Percentiles rank a stretch among this genome's conserved stretches.
Evolutionary conservation across 2,888 invertebrate species (phyloP).

Genomic region (Hydriomena furcata): DNA sequence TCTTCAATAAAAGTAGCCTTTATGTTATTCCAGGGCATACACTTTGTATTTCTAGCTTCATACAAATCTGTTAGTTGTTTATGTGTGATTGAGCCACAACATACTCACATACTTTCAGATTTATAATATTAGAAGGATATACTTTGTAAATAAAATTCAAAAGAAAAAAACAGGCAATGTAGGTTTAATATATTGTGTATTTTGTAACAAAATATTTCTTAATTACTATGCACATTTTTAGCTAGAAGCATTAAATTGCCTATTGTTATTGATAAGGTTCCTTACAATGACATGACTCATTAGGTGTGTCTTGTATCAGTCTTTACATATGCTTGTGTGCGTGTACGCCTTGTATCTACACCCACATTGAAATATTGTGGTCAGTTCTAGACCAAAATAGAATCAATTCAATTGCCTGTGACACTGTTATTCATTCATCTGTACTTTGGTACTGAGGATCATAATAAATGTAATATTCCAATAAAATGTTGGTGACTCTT

Average conservation of each 20-base stretch:
- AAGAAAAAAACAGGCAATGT: neutral
- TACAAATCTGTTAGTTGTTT: too few species aligned
- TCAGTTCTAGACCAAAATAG: constrained; percentile 35
- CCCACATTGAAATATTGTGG: constrained; percentile 38
- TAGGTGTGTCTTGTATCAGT: constrained; percentile 64
- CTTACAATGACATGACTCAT: constrained; percentile 68
- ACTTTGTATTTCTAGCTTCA: too few species aligned
- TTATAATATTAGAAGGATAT: too few species aligned
- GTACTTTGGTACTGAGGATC: constrained; percentile 4
- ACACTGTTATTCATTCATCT: constrained; percentile 21
- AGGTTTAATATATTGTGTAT: neutral
- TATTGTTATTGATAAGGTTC: constrained; percentile 43
- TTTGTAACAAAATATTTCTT: neutral
- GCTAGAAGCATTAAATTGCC: constrained; percentile 15
- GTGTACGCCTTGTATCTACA: constrained; percentile 41
- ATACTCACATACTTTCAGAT: too few species aligned
- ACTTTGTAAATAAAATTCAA: neutral
- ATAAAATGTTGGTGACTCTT: too few species aligned
- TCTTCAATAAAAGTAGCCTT: too few species aligned
- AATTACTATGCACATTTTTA: neutral
- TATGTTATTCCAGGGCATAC: too few species aligned
- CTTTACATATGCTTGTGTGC: constrained; percentile 34
- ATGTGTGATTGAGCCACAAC: too few species aligned
- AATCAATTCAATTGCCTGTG: constrained; percentile 35
- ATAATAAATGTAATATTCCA: too few species aligned